Percentiles rank a stretch among this genome's conserved stretches.
These are phyloP conservation scores for Troides aeacus DNA, from an alignment of 2,888 invertebrate genomes.

Conservation along the genomic window DNA sequence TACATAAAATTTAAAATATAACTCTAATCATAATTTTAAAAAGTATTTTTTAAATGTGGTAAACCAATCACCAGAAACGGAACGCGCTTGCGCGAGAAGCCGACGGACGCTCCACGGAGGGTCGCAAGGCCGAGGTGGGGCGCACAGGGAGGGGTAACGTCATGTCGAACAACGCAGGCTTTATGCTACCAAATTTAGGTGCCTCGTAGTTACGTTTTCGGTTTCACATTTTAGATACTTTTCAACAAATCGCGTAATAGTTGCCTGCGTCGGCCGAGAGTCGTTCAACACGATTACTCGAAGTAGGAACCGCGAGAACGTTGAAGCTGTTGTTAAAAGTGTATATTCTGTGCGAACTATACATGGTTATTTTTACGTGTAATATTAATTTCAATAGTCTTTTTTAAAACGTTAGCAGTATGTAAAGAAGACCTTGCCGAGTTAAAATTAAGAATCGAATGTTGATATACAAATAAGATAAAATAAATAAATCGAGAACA, in stretches of 20 bases:
- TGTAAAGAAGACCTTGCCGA: constrained; percentile 23
- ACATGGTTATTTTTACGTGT: constrained; percentile 32
- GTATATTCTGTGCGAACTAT: constrained; percentile 52
- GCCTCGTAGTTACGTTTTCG: constrained; percentile 35
- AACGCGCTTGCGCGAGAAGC: constrained; percentile 71
- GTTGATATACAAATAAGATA: constrained; percentile 70
- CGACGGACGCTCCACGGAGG: constrained; percentile 62
- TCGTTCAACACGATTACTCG: constrained; percentile 75
- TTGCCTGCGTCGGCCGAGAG: constrained; percentile 75
- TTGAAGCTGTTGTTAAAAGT: constrained; percentile 59
- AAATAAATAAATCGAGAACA: constrained; percentile 76
- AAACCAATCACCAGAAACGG: constrained; percentile 46
- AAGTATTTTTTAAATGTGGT: no score
- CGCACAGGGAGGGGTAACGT: constrained; percentile 65
- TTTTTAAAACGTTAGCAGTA: constrained; percentile 36
- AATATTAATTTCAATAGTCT: constrained; percentile 37
- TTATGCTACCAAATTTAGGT: constrained; percentile 61
- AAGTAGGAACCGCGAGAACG: constrained; percentile 63
- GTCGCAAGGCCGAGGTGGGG: constrained; percentile 73
- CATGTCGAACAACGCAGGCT: constrained; percentile 75
- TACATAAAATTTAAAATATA: background rate
- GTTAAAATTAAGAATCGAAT: constrained; percentile 40
- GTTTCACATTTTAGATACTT: constrained; percentile 34
- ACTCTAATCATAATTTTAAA: background rate
- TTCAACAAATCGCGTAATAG: constrained; percentile 52